phyloP scores from a whole-genome alignment of 1,140 invertebrate genomes.

The Andricus grossulariae region DNA sequence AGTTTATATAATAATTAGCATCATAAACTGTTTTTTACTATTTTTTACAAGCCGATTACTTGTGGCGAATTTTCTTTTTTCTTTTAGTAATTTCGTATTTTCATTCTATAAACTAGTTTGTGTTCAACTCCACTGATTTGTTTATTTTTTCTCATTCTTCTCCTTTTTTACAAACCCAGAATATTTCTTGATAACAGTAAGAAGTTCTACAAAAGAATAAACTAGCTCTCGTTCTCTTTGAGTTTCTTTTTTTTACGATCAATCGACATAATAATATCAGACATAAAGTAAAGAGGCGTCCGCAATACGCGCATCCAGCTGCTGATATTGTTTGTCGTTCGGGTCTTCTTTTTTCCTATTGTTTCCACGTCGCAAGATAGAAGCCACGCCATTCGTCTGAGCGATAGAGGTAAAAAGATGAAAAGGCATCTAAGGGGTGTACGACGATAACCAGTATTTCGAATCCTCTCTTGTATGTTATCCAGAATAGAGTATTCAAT shows the following conservation, averaged over 20 bases:
- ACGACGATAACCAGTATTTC: not conserved
- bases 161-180: not conserved
- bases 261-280: conserved; percentile 28
- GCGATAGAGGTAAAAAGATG: conserved; percentile 28
- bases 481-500: not conserved
- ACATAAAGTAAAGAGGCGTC: conserved; percentile 29
- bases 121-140: not conserved
- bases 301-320: conserved; percentile 27
- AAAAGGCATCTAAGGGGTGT: conserved; percentile 22
- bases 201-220: conserved; percentile 31
- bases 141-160: conserved; percentile 5
- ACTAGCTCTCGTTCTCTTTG: conserved; percentile 24
- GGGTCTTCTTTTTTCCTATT: conserved; percentile 17
- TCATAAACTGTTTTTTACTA: too few species aligned
- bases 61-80: not conserved
- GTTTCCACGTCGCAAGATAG: conserved; percentile 27
- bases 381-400: conserved; percentile 7
- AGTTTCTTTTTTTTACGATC: conserved; percentile 11
- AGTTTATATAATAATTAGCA: too few species aligned
- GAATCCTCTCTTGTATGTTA: not conserved
- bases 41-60: not conserved
- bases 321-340: conserved; percentile 29
- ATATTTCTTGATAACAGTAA: conserved; percentile 27
- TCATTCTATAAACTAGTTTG: not conserved
- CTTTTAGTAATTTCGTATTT: not conserved